Conservation (phyloP, 2,797 vertebrate species). For the Adrianichthys oophorus region DNA sequence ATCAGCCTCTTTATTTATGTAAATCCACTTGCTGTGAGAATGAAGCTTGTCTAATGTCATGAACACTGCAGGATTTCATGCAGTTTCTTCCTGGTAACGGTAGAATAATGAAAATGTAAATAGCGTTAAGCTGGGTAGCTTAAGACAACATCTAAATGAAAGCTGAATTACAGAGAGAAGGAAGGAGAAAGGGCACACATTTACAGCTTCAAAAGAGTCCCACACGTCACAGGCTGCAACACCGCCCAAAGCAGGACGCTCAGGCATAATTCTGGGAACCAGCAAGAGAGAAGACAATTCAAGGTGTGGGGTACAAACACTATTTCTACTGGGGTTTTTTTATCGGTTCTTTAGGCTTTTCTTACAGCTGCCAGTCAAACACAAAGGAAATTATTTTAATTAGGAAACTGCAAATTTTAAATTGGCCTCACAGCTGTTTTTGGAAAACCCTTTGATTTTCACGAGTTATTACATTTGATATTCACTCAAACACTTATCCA, state of each 20-base stretch:
- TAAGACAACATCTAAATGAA: slow-evolving; percentile 79
- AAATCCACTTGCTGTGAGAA: slow-evolving; percentile 78
- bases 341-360: slow-evolving; percentile 9
- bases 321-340: slow-evolving; percentile 31
- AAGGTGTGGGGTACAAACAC: slow-evolving; percentile 39
- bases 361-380: slow-evolving; percentile 32
- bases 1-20: slow-evolving; percentile 77
- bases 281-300: slow-evolving; percentile 37
- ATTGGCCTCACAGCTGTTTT: slow-evolving; percentile 18
- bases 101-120: slow-evolving; percentile 81
- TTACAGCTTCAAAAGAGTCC: slow-evolving; percentile 56
- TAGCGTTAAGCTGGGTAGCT: slow-evolving; percentile 77
- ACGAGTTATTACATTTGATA: slow-evolving; percentile 40
- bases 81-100: slow-evolving; percentile 73
- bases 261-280: slow-evolving; percentile 53
- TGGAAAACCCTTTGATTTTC: slow-evolving; percentile 39
- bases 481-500: slow-evolving; percentile 40
- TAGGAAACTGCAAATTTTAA: slow-evolving; percentile 22
- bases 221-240: slow-evolving; percentile 34
- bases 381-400: slow-evolving; percentile 20
- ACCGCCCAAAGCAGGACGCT: slow-evolving; percentile 46
- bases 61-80: slow-evolving; percentile 78
- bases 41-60: slow-evolving; percentile 79
- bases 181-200: slow-evolving; percentile 29
- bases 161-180: slow-evolving; percentile 39